phyloP scores from a whole-genome alignment of 2,888 invertebrate species.

The Iselma pallidipennis region DNA sequence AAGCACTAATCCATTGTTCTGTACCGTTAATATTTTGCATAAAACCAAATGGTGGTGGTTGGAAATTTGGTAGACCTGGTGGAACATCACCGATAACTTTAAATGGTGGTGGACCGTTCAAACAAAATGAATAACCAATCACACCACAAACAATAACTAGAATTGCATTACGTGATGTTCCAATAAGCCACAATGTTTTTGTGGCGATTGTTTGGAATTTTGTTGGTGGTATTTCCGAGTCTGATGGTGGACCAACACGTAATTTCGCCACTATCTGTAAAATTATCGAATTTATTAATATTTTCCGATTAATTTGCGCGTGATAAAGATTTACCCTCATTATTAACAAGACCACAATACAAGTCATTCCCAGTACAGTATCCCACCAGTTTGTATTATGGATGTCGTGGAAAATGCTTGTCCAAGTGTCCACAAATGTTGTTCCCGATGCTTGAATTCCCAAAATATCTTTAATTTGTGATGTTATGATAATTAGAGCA shows the following conservation, averaged over 20 bases:
- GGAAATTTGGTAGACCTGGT: conserved; percentile 71
- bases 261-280: conserved; percentile 67
- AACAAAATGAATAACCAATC: conserved; percentile 68
- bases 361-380: conserved; percentile 72
- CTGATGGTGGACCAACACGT: conserved; percentile 63
- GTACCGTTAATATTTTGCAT: conserved; percentile 57
- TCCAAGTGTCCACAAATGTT: conserved; percentile 80
- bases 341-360: conserved; percentile 74
- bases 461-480: conserved; percentile 84
- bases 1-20: conserved; percentile 56
- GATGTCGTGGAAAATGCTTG: conserved; percentile 70
- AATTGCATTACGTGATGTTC: conserved; percentile 82
- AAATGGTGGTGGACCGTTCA: conserved; percentile 63
- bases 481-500: conserved; percentile 84
- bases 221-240: conserved; percentile 20
- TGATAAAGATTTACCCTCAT: conserved; percentile 65
- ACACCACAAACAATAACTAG: conserved; percentile 76
- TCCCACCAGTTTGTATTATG: conserved; percentile 71
- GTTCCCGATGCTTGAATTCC: conserved; percentile 73
- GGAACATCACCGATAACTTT: conserved; percentile 75
- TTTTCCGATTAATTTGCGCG: neutral
- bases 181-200: conserved; percentile 73
- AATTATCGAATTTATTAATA: neutral
- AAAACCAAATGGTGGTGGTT: conserved; percentile 70
- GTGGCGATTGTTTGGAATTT: conserved; percentile 59